Conservation (phyloP, 92 coral and sea anemone genomes). For the Zoanthus gigantus region DNA sequence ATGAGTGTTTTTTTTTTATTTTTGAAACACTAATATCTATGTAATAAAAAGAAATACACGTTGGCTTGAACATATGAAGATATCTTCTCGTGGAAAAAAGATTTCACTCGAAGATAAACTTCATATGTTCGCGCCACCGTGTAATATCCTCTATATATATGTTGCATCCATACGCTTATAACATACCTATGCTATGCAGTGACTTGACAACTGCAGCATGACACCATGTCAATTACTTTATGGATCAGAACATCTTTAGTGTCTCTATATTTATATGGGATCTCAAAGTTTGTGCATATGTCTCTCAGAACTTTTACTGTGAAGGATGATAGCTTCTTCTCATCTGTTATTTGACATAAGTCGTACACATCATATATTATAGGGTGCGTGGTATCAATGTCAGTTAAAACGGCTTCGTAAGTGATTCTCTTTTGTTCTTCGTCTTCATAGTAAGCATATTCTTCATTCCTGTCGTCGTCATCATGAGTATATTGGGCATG, state of each 20-base stretch:
- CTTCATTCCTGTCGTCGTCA: conserved; percentile 46
- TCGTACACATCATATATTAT: conserved; percentile 46
- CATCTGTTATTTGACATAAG: conserved; percentile 38
- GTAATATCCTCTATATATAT: too few species aligned
- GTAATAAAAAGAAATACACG: too few species aligned
- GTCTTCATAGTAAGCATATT: conserved; percentile 48
- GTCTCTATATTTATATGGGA: conserved; percentile 25
- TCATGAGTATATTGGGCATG: conserved; percentile 11
- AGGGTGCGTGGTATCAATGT: conserved; percentile 46
- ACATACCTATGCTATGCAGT: conserved; percentile 7
- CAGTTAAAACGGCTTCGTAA: conserved; percentile 25
- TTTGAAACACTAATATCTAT: too few species aligned
- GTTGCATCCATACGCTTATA: not conserved
- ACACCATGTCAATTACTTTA: conserved; percentile 40
- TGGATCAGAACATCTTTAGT: conserved; percentile 23
- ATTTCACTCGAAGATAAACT: too few species aligned
- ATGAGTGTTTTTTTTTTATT: too few species aligned
- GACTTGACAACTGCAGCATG: conserved; percentile 19
- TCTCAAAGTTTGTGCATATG: conserved; percentile 48
- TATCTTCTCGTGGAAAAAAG: too few species aligned
- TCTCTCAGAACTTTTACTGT: conserved; percentile 41
- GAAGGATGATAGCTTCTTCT: conserved; percentile 33
- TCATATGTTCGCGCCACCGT: too few species aligned
- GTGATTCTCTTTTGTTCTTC: not conserved
- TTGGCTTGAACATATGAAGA: too few species aligned